These are phyloP conservation scores for Pasiphila rectangulata DNA, from an alignment of 2,888 invertebrate species.

Conservation along the genomic window DNA sequence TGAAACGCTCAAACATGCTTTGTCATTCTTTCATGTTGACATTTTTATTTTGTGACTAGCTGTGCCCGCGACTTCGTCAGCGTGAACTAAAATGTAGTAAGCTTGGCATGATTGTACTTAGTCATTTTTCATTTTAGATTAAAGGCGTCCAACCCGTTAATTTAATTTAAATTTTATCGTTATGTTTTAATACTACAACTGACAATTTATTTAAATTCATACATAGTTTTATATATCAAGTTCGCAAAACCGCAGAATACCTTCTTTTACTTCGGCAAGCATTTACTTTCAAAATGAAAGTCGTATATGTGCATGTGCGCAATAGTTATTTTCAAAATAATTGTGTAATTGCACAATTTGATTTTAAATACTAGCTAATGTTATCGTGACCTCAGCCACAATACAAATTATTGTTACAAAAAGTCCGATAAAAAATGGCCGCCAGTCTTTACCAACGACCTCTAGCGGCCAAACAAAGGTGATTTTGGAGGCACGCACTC, in stretches of 20 bases:
- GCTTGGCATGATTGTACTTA: no score
- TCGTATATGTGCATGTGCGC: not conserved
- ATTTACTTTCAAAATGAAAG: slow-evolving; percentile 4
- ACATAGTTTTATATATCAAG: not conserved
- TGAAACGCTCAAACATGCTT: no score
- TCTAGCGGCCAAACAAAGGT: slow-evolving; percentile 27
- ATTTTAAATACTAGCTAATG: slow-evolving; percentile 7
- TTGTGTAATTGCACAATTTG: slow-evolving; percentile 3
- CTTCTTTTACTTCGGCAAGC: not conserved
- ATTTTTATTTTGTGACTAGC: not conserved
- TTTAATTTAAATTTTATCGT: no score
- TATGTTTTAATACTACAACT: no score
- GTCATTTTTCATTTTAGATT: no score
- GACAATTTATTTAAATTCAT: no score
- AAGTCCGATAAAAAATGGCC: slow-evolving; percentile 36
- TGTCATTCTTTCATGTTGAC: no score
- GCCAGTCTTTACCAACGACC: slow-evolving; percentile 36
- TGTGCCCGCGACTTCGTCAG: no score
- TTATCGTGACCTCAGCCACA: slow-evolving; percentile 24
- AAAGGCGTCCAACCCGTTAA: no score
- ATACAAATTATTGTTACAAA: slow-evolving; percentile 21
- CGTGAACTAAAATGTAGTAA: no score
- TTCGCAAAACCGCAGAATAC: not conserved
- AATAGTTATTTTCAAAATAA: slow-evolving; percentile 1
- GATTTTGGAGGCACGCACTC: slow-evolving; percentile 31